Conservation (phyloP, 2,888 invertebrate genomes). For the Anthophora plumipes region DNA sequence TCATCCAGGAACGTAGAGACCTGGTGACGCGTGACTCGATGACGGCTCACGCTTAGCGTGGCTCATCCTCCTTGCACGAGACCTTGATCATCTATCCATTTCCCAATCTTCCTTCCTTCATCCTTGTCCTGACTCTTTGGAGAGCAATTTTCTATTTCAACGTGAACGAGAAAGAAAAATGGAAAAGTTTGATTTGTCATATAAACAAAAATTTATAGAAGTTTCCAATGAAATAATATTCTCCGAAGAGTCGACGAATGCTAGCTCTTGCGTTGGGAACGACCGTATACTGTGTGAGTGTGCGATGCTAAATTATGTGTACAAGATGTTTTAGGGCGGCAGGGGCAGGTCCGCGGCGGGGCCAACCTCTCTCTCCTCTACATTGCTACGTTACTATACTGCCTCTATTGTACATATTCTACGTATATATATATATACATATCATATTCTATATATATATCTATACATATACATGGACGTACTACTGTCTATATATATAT, state of each 20-base stretch:
- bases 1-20: conserved; percentile 72
- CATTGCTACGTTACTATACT: conserved; percentile 83
- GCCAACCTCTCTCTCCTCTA: conserved; percentile 81
- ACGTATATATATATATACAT: conserved; percentile 78
- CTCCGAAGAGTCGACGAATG: conserved; percentile 60
- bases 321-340: conserved; percentile 79
- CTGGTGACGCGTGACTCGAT: conserved; percentile 63
- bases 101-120: conserved; percentile 48
- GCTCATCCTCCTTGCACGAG: conserved; percentile 76
- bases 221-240: not conserved
- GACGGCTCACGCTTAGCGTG: conserved; percentile 70
- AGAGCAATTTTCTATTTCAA: not conserved
- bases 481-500: conserved; percentile 75
- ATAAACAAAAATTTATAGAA: too few species aligned
- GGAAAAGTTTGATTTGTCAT: too few species aligned
- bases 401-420: conserved; percentile 83
- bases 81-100: conserved; percentile 70
- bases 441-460: conserved; percentile 73
- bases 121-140: conserved; percentile 66
- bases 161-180: too few species aligned
- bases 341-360: conserved; percentile 81
- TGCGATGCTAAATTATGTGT: conserved; percentile 72
- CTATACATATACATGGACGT: conserved; percentile 76
- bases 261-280: conserved; percentile 71
- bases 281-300: conserved; percentile 69